Percentiles rank a stretch among this genome's conserved stretches.
These are phyloP conservation scores for Taenioides sp. DNA, from an alignment of 2,797 vertebrate species.

Conservation along the genomic window DNA sequence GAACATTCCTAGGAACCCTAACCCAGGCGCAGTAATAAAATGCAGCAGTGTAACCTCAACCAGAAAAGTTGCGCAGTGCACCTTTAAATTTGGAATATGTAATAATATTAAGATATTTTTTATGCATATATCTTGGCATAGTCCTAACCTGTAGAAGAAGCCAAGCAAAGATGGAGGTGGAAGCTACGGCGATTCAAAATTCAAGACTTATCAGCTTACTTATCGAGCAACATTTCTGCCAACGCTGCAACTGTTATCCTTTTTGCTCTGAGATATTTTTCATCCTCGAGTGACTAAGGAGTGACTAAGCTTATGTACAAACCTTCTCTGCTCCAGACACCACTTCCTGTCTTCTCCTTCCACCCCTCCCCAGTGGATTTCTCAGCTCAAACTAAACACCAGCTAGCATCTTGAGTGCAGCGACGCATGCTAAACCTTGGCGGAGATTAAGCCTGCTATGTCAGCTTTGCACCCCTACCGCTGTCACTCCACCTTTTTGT, in stretches of 20 bases:
- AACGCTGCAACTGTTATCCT: background rate
- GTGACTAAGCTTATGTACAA: conserved; percentile 56
- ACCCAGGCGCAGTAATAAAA: too few species aligned
- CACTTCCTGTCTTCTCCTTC: conserved; percentile 39
- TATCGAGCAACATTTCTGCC: background rate
- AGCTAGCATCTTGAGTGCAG: conserved; percentile 34
- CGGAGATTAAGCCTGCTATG: conserved; percentile 60
- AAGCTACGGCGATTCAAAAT: background rate
- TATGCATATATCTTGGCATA: background rate
- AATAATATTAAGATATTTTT: too few species aligned
- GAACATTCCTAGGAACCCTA: too few species aligned
- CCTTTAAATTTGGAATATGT: too few species aligned
- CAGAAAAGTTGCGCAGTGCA: too few species aligned
- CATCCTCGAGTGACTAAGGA: conserved; percentile 27
- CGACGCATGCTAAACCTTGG: conserved; percentile 52
- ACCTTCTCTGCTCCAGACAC: conserved; percentile 36
- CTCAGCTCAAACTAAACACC: conserved; percentile 36
- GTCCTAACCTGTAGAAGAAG: background rate
- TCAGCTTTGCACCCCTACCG: conserved; percentile 61
- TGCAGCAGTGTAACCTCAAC: too few species aligned
- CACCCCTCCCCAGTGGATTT: conserved; percentile 42
- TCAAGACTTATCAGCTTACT: background rate
- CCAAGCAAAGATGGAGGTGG: background rate
- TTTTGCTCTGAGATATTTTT: conserved; percentile 18
- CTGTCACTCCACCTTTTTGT: conserved; percentile 43